phyloP scores from a whole-genome alignment of 2,888 invertebrate species.

The Coenonympha arcania region DNA sequence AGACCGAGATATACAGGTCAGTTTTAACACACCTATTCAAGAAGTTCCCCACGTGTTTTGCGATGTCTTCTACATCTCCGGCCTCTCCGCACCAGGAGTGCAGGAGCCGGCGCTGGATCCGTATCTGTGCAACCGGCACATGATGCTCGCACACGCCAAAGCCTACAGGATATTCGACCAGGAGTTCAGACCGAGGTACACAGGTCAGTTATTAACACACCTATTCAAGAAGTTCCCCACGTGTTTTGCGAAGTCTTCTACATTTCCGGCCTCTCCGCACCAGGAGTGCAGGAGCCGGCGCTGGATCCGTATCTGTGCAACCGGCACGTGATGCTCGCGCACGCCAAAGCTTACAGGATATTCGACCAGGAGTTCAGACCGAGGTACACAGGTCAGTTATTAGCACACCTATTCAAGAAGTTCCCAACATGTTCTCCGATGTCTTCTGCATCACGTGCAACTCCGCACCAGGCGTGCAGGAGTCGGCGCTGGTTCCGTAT shows the following conservation, averaged over 20 bases:
- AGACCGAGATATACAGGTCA: conserved; percentile 46
- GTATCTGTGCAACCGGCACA: conserved; percentile 77
- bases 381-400: conserved; percentile 59
- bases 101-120: conserved; percentile 57
- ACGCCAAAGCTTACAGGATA: conserved; percentile 77
- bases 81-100: conserved; percentile 46
- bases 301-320: conserved; percentile 74
- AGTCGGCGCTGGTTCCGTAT: conserved; percentile 69
- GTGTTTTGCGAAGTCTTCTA: conserved; percentile 54
- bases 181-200: conserved; percentile 64
- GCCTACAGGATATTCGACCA: conserved; percentile 75
- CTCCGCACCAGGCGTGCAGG: conserved; percentile 43
- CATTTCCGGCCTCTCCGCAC: conserved; percentile 51
- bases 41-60: no score
- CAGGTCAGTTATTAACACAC: no score
- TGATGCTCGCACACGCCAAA: conserved; percentile 79
- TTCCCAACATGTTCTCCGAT: conserved; percentile 64
- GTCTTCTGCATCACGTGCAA: conserved; percentile 50
- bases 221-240: no score
- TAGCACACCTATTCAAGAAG: no score
- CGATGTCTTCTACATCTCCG: no score
- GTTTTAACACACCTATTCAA: no score
- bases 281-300: conserved; percentile 44
- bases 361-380: conserved; percentile 73
- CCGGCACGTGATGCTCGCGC: conserved; percentile 79